Evolutionary conservation across 2,113 vertebrate genomes (phyloP), one percentile per base, ranked within the genome.

Genomic region (Nettapus auritus): DNA sequence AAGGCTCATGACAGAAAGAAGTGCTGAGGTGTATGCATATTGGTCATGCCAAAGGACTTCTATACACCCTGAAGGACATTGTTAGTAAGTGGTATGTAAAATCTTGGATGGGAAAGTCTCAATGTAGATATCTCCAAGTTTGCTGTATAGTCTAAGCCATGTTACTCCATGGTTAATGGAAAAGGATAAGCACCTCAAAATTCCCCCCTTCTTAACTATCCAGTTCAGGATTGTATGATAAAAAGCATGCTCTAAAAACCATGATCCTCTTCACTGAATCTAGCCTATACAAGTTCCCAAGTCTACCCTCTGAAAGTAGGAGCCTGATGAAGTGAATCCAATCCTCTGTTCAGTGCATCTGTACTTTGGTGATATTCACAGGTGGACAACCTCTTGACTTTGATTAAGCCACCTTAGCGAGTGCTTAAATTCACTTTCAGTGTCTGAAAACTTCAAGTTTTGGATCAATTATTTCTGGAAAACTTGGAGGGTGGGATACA

Each of bases 21-120:
- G 11, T 42, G 2, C 9, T 42, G 40, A 5, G 6, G 5, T 62
- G 13, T 23, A 13, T 10, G 6, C 12, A 15, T 11, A 29, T 0
- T 1, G 33, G 22, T 38, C 19, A 48, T 25, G 6, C 11, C 22
- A 60, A 14, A 60, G 22, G 31, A 38, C 34, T 50, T 55, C 44
- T 29, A 1, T 42, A 21, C 8, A 82, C 5, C 21, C 15, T 60
- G 13, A 48, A 29, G 46, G 40, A 33, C 12, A 25, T n/a, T 46
- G 11, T 28, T 36, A n/a, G 12, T 40, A 67, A 60, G n/a, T 14
- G 9, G 9, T 23, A 33, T 36, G 13, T 12, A 36, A 71, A 5
- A 23, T 4, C 33, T 53, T 46, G 16, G 6, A 34, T 48, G 31
- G 52, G 16, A 77, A 71, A 55, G 6, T 31, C 15, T 34, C 44